phyloP scores from a whole-genome alignment of 2,888 invertebrate genomes.

The Drosophila merina region DNA sequence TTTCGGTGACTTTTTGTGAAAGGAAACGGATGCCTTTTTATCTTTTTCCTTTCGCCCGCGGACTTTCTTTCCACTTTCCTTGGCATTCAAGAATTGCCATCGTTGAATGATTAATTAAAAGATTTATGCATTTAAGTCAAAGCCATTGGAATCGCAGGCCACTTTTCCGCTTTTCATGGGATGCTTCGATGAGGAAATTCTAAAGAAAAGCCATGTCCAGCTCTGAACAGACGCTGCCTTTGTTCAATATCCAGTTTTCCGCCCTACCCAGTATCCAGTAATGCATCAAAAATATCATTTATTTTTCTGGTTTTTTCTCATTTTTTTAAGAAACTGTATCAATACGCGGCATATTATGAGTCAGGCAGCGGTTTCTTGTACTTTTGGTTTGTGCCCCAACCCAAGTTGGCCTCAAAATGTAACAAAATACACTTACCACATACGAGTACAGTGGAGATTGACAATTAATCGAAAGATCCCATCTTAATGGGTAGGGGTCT shows the following conservation, averaged over 20 bases:
- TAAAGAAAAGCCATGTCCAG: conserved; percentile 26
- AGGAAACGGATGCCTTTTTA: conserved; percentile 50
- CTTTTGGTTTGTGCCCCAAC: conserved; percentile 46
- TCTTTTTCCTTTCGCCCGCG: conserved; percentile 1
- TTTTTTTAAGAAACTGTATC: conserved; percentile 46
- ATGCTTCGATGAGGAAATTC: conserved; percentile 34
- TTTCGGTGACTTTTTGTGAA: conserved; percentile 40
- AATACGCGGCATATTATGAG: conserved; percentile 57
- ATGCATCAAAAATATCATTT: conserved; percentile 57
- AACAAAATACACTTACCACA: conserved; percentile 45
- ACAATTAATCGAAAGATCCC: conserved; percentile 4
- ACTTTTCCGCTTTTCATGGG: conserved; percentile 35
- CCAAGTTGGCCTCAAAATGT: conserved; percentile 60
- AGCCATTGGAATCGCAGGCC: conserved; percentile 6
- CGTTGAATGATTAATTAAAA: conserved; percentile 47
- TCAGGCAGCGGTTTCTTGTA: conserved; percentile 45
- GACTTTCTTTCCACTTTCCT: conserved; percentile 66
- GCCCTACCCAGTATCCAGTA: conserved; percentile 31
- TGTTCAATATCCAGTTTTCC: conserved; percentile 37
- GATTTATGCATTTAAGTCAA: conserved; percentile 19
- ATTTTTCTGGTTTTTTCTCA: conserved; percentile 12
- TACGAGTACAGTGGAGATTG: conserved; percentile 33
- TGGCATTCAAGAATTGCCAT: conserved; percentile 43
- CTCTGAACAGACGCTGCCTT: conserved; percentile 38
- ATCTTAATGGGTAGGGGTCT: conserved; percentile 6